Base-by-base conservation (phyloP, 1,140 invertebrate genomes). In the Drosophila lacteicornis region DNA sequence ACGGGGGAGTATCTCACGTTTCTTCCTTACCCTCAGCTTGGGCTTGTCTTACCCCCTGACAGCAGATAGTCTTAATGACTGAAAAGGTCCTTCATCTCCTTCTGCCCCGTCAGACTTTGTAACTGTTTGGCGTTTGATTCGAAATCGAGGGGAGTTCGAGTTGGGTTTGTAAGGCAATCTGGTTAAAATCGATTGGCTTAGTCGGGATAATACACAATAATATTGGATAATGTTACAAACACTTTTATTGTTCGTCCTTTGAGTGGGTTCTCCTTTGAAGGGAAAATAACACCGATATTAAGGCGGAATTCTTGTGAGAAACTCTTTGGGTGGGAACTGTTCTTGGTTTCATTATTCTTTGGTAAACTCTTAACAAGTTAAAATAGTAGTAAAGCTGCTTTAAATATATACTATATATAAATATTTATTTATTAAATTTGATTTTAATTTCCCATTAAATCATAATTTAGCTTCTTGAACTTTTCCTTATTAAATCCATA, bases 11-110 rank as follows among this genome's bases (percentile, higher is more conserved):
- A 61, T 74, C 81, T 88, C 84, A 73, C 63, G 67, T 88, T 88
- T 79, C 80, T 17, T 17, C 38, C 69, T 19, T 47, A 73, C 80
- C 84, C 85, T 84, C 69, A 88, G 73, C 59, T 47, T 46, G 84
- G 84, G 59, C 49, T 90, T 88, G 66, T 69, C 80, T 88, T 88
- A 80, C 65, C 43, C 70, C 56, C 76, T 17, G 71, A 57, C 77
- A 47, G 63, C 46, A 42, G 56, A 80, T 83, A 83, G 43, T 56
- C 68, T 69, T 67, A 85, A 78, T 80, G 63, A 84, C 66, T 65
- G 59, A 57, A 61, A 19, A 50, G 51, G 63, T 47, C 53, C 47
- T 55, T 63, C 47, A 61, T 53, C 74, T 66, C 46, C 46, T 53
- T 51, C 40, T 49, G 47, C 66, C 61, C 56, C 19, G 68, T 49